These are phyloP conservation scores for Drosophila pseudoobscura DNA, from an alignment of 1,140 invertebrate genomes.

Conservation along the genomic window DNA sequence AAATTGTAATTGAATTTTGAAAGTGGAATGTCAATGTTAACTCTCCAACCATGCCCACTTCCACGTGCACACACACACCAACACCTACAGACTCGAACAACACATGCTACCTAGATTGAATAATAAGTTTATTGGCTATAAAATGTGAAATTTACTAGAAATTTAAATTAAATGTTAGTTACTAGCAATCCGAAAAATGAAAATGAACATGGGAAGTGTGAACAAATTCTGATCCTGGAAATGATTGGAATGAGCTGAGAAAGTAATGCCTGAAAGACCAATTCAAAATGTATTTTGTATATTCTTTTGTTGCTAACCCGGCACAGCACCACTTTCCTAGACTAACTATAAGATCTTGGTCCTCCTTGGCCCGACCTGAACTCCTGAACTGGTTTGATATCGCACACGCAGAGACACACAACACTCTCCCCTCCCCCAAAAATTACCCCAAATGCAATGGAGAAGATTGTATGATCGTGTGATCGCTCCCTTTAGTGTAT, in stretches of 20 bases:
- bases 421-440: not conserved
- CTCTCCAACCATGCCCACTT: slow-evolving; percentile 3
- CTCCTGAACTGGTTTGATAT: slow-evolving; percentile 12
- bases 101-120: slow-evolving; percentile 76
- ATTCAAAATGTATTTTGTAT: slow-evolving; percentile 9
- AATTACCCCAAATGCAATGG: not conserved
- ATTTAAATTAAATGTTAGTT: slow-evolving; percentile 74
- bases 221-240: slow-evolving; percentile 6
- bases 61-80: not conserved
- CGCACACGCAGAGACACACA: not conserved
- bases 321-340: slow-evolving; percentile 6
- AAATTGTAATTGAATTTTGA: slow-evolving; percentile 17
- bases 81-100: slow-evolving; percentile 37
- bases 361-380: slow-evolving; percentile 10
- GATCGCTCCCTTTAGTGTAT: slow-evolving; percentile 26
- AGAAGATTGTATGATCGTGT: slow-evolving; percentile 1
- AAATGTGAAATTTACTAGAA: slow-evolving; percentile 64
- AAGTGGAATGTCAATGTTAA: slow-evolving; percentile 28
- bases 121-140: slow-evolving; percentile 69
- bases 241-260: too few relatives aligned
- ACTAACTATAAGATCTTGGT: slow-evolving; percentile 25
- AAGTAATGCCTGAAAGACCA: slow-evolving; percentile 8
- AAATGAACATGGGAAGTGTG: slow-evolving; percentile 21
- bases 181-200: slow-evolving; percentile 63
- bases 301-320: slow-evolving; percentile 8